A percentile compares a stretch with the other conserved stretches of the same genome.
phyloP scores from a whole-genome alignment of 2,888 invertebrate species.

The Callyntrura guangdongensis region DNA sequence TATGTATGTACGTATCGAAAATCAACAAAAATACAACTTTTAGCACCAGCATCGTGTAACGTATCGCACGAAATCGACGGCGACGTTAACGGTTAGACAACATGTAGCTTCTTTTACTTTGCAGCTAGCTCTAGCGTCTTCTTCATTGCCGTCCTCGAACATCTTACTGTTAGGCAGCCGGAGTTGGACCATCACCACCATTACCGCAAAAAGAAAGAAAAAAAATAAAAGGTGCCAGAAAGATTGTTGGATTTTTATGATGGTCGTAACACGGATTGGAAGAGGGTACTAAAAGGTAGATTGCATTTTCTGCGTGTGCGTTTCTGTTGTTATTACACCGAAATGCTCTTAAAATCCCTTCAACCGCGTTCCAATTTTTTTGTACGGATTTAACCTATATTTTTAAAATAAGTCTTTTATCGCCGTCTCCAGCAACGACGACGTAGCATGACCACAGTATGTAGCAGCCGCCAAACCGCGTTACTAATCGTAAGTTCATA shows the following conservation, averaged over 20 bases:
- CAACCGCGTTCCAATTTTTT: too few relatives aligned
- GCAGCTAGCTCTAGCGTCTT: not conserved
- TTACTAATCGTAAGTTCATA: too few relatives aligned
- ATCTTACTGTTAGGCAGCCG: too few relatives aligned
- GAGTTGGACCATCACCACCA: not conserved
- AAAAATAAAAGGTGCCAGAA: constrained; percentile 1
- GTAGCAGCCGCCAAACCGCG: too few relatives aligned
- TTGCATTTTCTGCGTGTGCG: not conserved
- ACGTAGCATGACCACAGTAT: too few relatives aligned
- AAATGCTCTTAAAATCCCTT: too few relatives aligned
- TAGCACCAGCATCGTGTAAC: not conserved
- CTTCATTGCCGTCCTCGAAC: not conserved
- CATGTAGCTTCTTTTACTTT: constrained; percentile 1
- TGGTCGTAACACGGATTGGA: constrained; percentile 13
- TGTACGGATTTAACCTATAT: too few relatives aligned
- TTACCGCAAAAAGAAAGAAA: not conserved
- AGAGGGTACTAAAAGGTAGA: constrained; percentile 14
- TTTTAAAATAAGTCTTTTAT: too few relatives aligned
- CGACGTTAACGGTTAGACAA: not conserved
- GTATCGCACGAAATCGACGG: not conserved
- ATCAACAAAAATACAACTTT: not conserved
- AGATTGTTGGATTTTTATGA: not conserved
- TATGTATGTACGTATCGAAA: not conserved
- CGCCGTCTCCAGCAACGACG: too few relatives aligned
- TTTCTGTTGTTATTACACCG: not conserved